These are phyloP conservation scores for Picathartes gymnocephalus DNA, from an alignment of 2,113 vertebrate species.

Conservation along the genomic window DNA sequence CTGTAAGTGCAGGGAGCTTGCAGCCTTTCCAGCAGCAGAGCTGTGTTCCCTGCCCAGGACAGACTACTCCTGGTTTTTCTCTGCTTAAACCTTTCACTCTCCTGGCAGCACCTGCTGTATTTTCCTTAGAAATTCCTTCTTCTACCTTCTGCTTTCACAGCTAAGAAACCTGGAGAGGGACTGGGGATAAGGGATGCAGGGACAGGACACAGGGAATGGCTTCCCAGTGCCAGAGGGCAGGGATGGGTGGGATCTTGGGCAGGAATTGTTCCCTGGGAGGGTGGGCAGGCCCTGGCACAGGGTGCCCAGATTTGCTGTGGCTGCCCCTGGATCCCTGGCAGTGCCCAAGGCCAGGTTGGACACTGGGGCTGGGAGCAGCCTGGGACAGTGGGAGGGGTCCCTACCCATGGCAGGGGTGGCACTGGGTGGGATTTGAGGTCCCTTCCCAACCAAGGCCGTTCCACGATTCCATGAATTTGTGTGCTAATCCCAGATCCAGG, in stretches of 20 bases:
- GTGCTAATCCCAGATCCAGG: background rate
- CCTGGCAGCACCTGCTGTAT: no score
- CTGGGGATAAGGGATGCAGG: no score
- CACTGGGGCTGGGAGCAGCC: background rate
- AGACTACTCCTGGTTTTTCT: no score
- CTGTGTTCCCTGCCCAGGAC: no score
- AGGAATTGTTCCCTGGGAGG: background rate
- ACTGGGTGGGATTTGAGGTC: fast-evolving
- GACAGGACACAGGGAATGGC: no score
- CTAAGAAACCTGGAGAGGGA: no score
- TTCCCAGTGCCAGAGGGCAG: background rate
- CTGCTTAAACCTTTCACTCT: no score
- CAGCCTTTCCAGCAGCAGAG: no score
- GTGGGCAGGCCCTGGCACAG: background rate
- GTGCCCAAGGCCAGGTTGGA: background rate
- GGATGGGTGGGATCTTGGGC: fast-evolving
- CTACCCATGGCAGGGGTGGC: background rate
- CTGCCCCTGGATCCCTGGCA: background rate
- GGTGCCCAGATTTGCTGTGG: background rate
- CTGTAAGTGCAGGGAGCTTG: no score
- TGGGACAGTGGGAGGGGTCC: background rate
- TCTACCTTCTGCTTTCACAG: no score
- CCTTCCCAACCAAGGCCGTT: fast-evolving
- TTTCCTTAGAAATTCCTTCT: no score
- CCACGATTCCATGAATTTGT: background rate